Conservation (phyloP, 2,113 vertebrate species). For the Trematomus loennbergii region DNA sequence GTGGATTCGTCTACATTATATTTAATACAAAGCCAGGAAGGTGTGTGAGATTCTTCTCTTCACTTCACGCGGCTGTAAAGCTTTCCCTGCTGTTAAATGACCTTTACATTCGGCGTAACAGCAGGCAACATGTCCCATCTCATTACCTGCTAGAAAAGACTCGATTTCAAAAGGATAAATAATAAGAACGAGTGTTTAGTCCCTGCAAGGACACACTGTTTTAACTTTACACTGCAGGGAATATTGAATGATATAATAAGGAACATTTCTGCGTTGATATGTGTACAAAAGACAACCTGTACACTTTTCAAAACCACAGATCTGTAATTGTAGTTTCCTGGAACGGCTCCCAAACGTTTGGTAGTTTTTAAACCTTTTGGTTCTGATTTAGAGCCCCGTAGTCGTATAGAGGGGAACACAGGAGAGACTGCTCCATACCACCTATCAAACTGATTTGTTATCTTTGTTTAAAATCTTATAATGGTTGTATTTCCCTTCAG, state of each 20-base stretch:
- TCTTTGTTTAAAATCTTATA: slow-evolving; percentile 46
- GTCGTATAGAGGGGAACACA: slow-evolving; percentile 5
- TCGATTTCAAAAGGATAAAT: slow-evolving; percentile 36
- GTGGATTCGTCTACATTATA: slow-evolving; percentile 14
- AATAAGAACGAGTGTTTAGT: slow-evolving; percentile 29
- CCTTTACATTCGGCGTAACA: slow-evolving; percentile 27
- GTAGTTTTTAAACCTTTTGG: too few species aligned
- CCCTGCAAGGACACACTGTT: slow-evolving; percentile 10
- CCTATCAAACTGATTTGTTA: too few species aligned
- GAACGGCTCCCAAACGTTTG: too few species aligned
- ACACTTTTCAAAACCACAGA: too few species aligned
- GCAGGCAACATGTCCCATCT: slow-evolving; percentile 17
- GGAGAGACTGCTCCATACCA: background rate
- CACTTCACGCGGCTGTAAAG: slow-evolving; percentile 19
- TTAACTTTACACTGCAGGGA: slow-evolving; percentile 41
- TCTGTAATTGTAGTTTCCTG: too few species aligned
- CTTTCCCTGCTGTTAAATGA: slow-evolving; percentile 36
- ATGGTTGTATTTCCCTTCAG: slow-evolving; percentile 4
- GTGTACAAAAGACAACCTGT: too few species aligned
- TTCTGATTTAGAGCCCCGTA: too few species aligned
- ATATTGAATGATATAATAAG: background rate
- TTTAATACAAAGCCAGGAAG: too few species aligned
- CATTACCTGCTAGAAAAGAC: slow-evolving; percentile 7
- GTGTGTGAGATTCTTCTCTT: slow-evolving; percentile 17
- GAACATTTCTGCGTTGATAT: too few species aligned